Evolutionary conservation across 2,797 vertebrate genomes (phyloP).

Genomic region (Sebastes matsubarae): DNA sequence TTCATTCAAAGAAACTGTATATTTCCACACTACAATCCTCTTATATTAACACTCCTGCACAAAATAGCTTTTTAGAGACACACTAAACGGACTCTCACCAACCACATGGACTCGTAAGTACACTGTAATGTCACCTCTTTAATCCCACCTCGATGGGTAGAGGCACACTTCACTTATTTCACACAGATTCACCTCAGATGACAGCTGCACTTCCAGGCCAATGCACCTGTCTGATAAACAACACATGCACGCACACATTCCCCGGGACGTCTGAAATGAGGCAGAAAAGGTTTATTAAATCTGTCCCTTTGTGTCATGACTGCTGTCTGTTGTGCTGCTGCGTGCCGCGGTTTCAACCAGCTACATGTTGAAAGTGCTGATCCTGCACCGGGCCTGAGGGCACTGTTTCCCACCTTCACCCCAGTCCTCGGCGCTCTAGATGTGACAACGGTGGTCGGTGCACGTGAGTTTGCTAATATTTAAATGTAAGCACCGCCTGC

Average conservation of each 20-base stretch:
- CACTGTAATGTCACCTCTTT: background rate
- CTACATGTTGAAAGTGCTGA: conserved; percentile 33
- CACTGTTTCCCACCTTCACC: conserved; percentile 12
- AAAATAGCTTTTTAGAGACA: background rate
- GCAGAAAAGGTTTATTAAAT: conserved; percentile 44
- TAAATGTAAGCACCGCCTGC: background rate
- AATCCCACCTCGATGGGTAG: conserved; percentile 2
- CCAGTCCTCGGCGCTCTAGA: conserved; percentile 4
- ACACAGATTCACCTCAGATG: background rate
- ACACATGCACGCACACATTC: background rate
- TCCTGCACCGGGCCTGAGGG: conserved; percentile 4
- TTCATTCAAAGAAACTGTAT: background rate
- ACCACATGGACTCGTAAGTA: background rate
- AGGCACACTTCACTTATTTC: conserved; percentile 15
- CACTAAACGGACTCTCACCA: background rate
- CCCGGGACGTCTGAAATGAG: conserved; percentile 3
- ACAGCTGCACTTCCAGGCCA: conserved; percentile 28
- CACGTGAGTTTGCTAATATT: conserved; percentile 22
- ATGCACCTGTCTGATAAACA: conserved; percentile 33
- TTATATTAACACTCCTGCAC: background rate
- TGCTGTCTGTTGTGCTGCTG: conserved; percentile 16
- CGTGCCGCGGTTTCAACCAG: conserved; percentile 6
- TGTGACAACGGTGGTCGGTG: background rate
- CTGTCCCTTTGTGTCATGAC: conserved; percentile 16
- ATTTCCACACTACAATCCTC: background rate